Evolutionary conservation across 2,888 invertebrate species (phyloP).

Genomic region (Stenurella melanura): DNA sequence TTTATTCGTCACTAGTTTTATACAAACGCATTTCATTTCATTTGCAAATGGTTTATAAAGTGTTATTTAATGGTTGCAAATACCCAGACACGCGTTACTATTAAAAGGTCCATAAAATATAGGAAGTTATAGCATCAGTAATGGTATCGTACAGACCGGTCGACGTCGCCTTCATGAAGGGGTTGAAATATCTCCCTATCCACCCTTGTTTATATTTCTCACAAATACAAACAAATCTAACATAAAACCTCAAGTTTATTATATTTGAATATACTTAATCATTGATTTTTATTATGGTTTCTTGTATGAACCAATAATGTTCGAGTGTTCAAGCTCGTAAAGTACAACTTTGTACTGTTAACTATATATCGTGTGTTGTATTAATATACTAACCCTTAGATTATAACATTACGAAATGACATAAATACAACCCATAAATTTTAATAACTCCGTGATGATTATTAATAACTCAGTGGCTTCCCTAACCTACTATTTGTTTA

Average conservation of each 20-base stretch:
- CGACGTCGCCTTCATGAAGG: slow-evolving; percentile 53
- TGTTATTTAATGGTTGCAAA: slow-evolving; percentile 67
- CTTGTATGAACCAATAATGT: slow-evolving; percentile 23
- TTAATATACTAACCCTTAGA: slow-evolving; percentile 5
- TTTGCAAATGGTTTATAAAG: slow-evolving; percentile 65
- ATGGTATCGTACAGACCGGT: slow-evolving; percentile 64
- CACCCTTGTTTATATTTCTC: slow-evolving; percentile 55
- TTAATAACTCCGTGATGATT: slow-evolving; percentile 2
- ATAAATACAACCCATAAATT: slow-evolving; percentile 15
- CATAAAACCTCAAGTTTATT: slow-evolving; percentile 41
- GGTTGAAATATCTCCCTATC: slow-evolving; percentile 44
- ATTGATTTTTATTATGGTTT: slow-evolving; percentile 36
- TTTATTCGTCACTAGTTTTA: slow-evolving; percentile 28
- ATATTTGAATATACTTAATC: slow-evolving; percentile 39
- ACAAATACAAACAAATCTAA: slow-evolving; percentile 38
- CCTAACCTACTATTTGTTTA: no score
- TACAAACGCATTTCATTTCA: slow-evolving; percentile 57
- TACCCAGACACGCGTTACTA: slow-evolving; percentile 64
- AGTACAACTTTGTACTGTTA: slow-evolving; percentile 21
- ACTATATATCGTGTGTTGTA: slow-evolving; percentile 16
- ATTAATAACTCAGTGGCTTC: slow-evolving; percentile 15
- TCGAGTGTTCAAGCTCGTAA: background rate
- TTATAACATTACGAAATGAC: slow-evolving; percentile 3
- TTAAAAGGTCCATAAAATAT: slow-evolving; percentile 65
- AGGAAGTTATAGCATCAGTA: slow-evolving; percentile 66